Evolutionary conservation across 2,113 vertebrate genomes (phyloP).

Genomic region (Atherinomorus stipes): DNA sequence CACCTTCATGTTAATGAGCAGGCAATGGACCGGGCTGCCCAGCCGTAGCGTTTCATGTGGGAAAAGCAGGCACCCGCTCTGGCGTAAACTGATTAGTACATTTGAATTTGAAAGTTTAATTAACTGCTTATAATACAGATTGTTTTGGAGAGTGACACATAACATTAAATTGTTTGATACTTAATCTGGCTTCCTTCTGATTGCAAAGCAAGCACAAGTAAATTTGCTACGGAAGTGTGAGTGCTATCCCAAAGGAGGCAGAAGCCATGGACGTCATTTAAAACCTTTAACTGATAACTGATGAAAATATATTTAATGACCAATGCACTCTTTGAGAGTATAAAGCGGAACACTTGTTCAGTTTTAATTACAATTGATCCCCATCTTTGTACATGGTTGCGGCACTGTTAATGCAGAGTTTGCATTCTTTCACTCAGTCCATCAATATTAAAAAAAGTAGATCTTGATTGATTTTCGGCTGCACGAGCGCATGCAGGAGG

Average conservation of each 20-base stretch:
- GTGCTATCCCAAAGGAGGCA: constrained; percentile 83
- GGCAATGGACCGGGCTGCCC: constrained; percentile 79
- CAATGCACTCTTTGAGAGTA: constrained; percentile 83
- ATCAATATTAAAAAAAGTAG: constrained; percentile 68
- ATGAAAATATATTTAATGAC: constrained; percentile 90
- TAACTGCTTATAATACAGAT: constrained; percentile 89
- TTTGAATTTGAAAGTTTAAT: constrained; percentile 90
- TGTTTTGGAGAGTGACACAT: constrained; percentile 87
- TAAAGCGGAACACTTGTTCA: constrained; percentile 88
- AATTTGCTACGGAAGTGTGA: constrained; percentile 80
- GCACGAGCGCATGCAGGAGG: constrained; percentile 49
- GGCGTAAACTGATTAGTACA: constrained; percentile 81
- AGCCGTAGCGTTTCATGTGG: constrained; percentile 85
- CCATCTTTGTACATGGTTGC: constrained; percentile 85
- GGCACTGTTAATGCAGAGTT: constrained; percentile 77
- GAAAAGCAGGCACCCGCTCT: constrained; percentile 77
- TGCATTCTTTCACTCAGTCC: constrained; percentile 66
- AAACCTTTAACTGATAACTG: constrained; percentile 88
- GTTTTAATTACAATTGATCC: constrained; percentile 96
- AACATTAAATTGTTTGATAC: constrained; percentile 90
- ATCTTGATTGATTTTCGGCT: constrained; percentile 74
- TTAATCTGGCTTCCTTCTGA: constrained; percentile 87
- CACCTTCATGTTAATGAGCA: constrained; percentile 91
- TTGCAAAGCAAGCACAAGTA: constrained; percentile 79
- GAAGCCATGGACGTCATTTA: constrained; percentile 81